Evolutionary conservation across 2,113 vertebrate genomes (phyloP), one percentile per base, ranked within the genome.

Genomic region (Camelus dromedarius): DNA sequence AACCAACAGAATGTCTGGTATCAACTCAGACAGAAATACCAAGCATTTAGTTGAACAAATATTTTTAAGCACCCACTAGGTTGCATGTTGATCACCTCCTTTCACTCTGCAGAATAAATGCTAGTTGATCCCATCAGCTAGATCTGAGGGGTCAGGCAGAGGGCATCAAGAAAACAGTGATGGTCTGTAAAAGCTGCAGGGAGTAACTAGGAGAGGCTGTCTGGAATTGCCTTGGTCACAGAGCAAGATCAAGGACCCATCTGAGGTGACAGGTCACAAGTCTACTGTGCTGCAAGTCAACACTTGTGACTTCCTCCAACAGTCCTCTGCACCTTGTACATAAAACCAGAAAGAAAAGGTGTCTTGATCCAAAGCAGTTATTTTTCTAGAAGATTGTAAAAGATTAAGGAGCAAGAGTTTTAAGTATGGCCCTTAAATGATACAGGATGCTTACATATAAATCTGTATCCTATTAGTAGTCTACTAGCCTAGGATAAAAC

Each of bases 381-480:
- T 79, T 93, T 54, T 93, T 89, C 10, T 75, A 32, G 26, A 88
- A 56, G 20, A 91, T 67, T 38, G 88, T 35, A 48, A 86, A 90
- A 58, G 26, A n/a, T 84, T 64, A 75, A 16, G 24, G 12, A 87
- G 24, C 14, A 80, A 87, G 46, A 80, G 2, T 62, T 67, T 58
- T 75, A 91, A 10, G 3, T 20, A 80, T 11, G 18, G 13, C 16
- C 28, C 38, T 85, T 67, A 84, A 85, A 85, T 64, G 46, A 84
- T 76, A 83, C 82, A 60, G 20, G 16, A 70, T 67, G 11, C 80
- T 92, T 96, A 92, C 6, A 90, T 88, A 46, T 20, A 79, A 81
- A 83, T 6, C 42, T 86, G 69, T 83, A 85, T 91, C 81, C 54
- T 89, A 72, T 28, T 62, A 46, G 26, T 38, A 46, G 6, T 46